Evolutionary conservation across 2,797 vertebrate genomes (phyloP).

Genomic region (Chiloscyllium punctatum): DNA sequence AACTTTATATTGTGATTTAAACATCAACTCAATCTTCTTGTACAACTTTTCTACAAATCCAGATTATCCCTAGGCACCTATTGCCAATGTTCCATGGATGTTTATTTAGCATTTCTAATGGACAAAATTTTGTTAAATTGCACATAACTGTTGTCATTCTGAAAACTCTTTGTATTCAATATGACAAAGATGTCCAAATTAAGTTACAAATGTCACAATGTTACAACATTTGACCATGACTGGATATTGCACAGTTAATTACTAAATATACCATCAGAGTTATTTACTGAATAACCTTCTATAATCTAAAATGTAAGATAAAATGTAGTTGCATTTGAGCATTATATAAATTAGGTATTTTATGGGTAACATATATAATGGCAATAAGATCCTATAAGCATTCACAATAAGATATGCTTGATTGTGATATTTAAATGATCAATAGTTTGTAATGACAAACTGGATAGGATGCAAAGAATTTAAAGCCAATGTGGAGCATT

Average conservation of each 20-base stretch:
- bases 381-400: neutral
- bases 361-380: no score
- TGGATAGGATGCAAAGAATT: neutral
- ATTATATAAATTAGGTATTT: neutral
- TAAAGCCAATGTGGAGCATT: neutral
- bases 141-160: neutral
- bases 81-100: neutral
- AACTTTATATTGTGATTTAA: neutral
- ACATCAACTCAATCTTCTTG: neutral
- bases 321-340: neutral
- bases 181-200: neutral
- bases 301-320: neutral
- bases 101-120: neutral
- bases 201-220: neutral
- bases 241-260: neutral
- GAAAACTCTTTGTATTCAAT: neutral
- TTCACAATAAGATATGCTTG: neutral
- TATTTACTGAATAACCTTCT: neutral
- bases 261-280: neutral
- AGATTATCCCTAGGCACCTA: neutral
- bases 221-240: neutral
- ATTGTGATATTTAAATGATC: slow-evolving; percentile 2
- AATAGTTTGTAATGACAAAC: neutral
- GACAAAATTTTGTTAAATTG: neutral
- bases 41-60: neutral